A percentile compares a stretch with the other conserved stretches of the same genome.
Conservation (phyloP, 1,140 invertebrate genomes). For the Ruditapes philippinarum region DNA sequence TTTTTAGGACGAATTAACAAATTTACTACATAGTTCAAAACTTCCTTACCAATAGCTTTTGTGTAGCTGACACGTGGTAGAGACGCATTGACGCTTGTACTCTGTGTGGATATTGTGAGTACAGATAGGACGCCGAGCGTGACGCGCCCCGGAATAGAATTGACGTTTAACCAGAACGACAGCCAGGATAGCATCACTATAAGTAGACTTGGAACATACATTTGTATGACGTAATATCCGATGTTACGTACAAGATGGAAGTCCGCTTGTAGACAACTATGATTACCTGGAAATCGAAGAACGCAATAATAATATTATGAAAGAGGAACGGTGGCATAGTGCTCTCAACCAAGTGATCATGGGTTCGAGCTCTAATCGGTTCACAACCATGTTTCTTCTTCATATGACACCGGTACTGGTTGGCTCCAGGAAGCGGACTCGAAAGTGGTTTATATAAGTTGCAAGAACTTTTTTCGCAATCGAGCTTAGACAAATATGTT, state of each 20-base stretch:
- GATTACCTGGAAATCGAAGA: slow-evolving; percentile 83
- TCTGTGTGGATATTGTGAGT: slow-evolving; percentile 84
- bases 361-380: too few species aligned
- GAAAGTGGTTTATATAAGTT: too few species aligned
- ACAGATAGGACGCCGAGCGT: slow-evolving; percentile 84
- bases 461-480: too few species aligned
- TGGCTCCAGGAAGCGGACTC: too few species aligned
- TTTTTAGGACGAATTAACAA: too few species aligned
- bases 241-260: slow-evolving; percentile 82
- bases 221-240: slow-evolving; percentile 84
- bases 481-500: too few species aligned
- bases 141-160: slow-evolving; percentile 83
- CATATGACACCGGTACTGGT: too few species aligned
- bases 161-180: slow-evolving; percentile 84
- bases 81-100: slow-evolving; percentile 75
- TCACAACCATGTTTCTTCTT: too few species aligned
- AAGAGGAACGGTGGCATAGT: too few species aligned
- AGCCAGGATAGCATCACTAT: slow-evolving; percentile 85
- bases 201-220: slow-evolving; percentile 84
- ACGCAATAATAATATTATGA: too few species aligned
- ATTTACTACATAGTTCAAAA: too few species aligned
- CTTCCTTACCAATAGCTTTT: slow-evolving; percentile 90
- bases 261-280: slow-evolving; percentile 82
- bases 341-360: too few species aligned
- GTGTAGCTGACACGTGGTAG: slow-evolving; percentile 88